Evolutionary conservation across 2,888 invertebrate genomes (phyloP).

Genomic region (Limnephilus marmoratus): DNA sequence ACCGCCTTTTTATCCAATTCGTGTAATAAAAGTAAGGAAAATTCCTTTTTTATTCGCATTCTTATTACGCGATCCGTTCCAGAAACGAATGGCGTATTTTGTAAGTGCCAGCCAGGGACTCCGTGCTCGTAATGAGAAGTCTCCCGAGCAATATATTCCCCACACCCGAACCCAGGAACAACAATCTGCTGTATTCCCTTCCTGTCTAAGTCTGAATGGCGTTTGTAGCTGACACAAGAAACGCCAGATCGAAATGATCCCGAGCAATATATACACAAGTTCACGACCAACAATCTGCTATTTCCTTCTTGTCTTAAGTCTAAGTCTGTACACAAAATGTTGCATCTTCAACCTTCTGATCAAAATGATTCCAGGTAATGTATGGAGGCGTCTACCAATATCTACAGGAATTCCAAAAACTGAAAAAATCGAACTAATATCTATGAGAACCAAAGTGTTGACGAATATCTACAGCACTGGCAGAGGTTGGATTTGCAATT

Average conservation of each 20-base stretch:
- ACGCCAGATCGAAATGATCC: neutral
- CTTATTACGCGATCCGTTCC: slow-evolving; percentile 48
- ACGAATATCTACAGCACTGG: no score
- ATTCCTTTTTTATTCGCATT: slow-evolving; percentile 50
- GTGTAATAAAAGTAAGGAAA: slow-evolving; percentile 45
- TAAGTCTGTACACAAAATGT: neutral
- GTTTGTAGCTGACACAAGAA: neutral
- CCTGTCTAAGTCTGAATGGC: neutral
- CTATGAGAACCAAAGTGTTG: no score
- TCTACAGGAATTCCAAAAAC: no score
- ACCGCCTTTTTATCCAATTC: slow-evolving; percentile 47
- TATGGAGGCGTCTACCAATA: no score
- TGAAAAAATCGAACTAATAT: no score
- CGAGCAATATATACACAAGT: neutral
- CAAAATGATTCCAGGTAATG: neutral
- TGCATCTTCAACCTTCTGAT: neutral
- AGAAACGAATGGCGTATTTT: slow-evolving; percentile 49
- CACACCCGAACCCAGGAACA: neutral
- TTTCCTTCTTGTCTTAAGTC: no score
- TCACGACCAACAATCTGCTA: neutral
- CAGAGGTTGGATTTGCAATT: no score
- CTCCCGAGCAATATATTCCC: slow-evolving; percentile 26
- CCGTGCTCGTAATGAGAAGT: slow-evolving; percentile 37
- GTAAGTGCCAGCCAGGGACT: slow-evolving; percentile 41
- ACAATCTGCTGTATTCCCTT: neutral